Percentiles rank a stretch among this genome's conserved stretches.
Evolutionary conservation across 2,113 vertebrate genomes (phyloP).

Genomic region (Chloebia gouldiae): DNA sequence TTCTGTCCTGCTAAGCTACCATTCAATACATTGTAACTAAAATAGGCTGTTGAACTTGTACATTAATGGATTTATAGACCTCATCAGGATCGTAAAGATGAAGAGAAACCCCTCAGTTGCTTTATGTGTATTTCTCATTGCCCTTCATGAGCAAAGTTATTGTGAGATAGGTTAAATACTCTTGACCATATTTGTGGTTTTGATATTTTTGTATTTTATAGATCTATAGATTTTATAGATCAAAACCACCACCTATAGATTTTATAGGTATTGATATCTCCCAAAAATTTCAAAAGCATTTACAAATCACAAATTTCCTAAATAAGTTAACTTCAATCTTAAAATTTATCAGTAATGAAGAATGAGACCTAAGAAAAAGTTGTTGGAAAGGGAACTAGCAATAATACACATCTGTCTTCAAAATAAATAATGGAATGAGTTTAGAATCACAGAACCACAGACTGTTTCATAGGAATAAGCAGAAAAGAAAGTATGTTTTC

Average conservation of each 20-base stretch:
- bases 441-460: neutral
- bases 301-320: neutral
- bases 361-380: accelerated
- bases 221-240: neutral
- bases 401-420: neutral
- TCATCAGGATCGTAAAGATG: conserved; percentile 4
- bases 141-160: neutral
- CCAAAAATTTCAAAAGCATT: neutral
- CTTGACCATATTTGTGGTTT: neutral
- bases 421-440: neutral
- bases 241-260: too few relatives aligned
- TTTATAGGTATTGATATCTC: neutral
- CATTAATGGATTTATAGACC: conserved; percentile 10
- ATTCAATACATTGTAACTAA: neutral
- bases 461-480: neutral
- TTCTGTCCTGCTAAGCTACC: neutral
- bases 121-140: neutral
- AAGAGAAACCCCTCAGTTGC: neutral
- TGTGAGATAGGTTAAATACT: neutral
- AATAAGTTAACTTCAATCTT: neutral
- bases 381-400: neutral
- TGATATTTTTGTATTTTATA: neutral
- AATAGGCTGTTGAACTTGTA: neutral
- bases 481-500: neutral
- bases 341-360: neutral